These are phyloP conservation scores for Zoanthus solanderi DNA, from an alignment of 92 coral and sea anemone species.

Conservation along the genomic window DNA sequence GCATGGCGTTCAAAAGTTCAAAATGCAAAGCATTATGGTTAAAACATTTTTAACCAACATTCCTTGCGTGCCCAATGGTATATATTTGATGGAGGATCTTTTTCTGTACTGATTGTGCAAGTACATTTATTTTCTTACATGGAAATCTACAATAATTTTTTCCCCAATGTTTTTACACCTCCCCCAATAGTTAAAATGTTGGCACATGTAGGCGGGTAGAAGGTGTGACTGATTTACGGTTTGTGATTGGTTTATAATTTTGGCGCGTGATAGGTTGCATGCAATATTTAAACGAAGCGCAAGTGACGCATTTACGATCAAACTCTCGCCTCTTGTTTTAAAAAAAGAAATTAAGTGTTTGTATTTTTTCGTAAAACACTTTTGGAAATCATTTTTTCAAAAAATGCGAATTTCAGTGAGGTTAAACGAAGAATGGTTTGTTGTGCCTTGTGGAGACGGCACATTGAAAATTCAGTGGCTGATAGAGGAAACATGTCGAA, in stretches of 20 bases:
- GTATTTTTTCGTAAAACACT: not conserved
- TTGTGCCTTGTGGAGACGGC: slow-evolving; percentile 81
- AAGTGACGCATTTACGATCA: not conserved
- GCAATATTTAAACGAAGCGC: not conserved
- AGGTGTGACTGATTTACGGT: slow-evolving; percentile 59
- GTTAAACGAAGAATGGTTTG: slow-evolving; percentile 74
- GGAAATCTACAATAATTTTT: too few species aligned
- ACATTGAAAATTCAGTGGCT: slow-evolving; percentile 71
- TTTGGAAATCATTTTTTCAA: not conserved
- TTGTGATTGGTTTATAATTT: slow-evolving; percentile 34
- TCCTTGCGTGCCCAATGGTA: too few species aligned
- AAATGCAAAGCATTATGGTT: too few species aligned
- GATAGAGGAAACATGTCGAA: slow-evolving; percentile 70
- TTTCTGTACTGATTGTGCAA: too few species aligned
- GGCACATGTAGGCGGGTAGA: slow-evolving; percentile 16
- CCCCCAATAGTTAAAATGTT: too few species aligned
- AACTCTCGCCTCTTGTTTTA: not conserved
- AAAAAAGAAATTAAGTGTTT: not conserved
- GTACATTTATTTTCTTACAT: too few species aligned
- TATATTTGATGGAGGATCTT: too few species aligned
- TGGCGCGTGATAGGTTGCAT: slow-evolving; percentile 15
- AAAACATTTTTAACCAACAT: too few species aligned
- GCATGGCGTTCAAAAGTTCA: too few species aligned
- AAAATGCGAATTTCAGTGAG: slow-evolving; percentile 82
- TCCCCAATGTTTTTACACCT: too few species aligned